Evolutionary conservation across 35 echinoderm and acorn worm genomes (phyloP).

Genomic region (Hemicentrotus pulcherrimus): DNA sequence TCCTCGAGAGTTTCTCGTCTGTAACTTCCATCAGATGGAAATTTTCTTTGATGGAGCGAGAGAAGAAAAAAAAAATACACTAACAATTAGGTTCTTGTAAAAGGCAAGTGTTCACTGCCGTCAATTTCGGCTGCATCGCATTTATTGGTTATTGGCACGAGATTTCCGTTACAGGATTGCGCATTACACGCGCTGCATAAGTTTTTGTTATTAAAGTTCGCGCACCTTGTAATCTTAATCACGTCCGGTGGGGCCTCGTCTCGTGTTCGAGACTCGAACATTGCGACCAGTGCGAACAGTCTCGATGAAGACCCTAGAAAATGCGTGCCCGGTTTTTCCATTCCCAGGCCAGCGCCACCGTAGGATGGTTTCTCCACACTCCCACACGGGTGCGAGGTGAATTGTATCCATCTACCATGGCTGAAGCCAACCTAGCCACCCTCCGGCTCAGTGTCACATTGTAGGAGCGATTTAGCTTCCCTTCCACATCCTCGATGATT

Average conservation of each 20-base stretch:
- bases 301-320: not conserved
- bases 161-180: not conserved
- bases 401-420: not conserved
- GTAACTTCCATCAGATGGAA: not conserved
- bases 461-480: not conserved
- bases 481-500: not conserved
- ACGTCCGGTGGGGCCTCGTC: not conserved
- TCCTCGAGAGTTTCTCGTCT: not conserved
- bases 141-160: not conserved
- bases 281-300: not conserved
- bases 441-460: not conserved
- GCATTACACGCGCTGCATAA: not conserved
- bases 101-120: not conserved
- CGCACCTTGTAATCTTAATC: not conserved
- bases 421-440: not conserved
- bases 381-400: not conserved
- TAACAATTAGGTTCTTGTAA: not conserved
- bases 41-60: not conserved
- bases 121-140: not conserved
- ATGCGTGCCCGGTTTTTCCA: not conserved
- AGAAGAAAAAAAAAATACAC: not conserved
- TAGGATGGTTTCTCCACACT: not conserved
- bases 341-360: not conserved
- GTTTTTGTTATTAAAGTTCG: not conserved
- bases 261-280: not conserved